Evolutionary conservation across 2,797 vertebrate species (phyloP).

Genomic region (Podarcis lilfordi): DNA sequence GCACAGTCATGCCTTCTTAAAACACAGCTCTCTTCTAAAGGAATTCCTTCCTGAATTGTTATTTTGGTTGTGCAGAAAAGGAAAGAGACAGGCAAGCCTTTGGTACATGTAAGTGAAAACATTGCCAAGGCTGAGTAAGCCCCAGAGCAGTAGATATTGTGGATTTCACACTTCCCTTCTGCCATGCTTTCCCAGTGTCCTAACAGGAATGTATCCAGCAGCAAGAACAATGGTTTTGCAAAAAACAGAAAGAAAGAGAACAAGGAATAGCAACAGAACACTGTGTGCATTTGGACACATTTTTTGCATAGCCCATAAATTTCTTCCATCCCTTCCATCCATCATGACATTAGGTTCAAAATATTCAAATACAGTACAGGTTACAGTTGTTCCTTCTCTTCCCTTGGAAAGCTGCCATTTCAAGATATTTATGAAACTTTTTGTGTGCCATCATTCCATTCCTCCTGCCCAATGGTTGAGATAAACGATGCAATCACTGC

Average conservation of each 20-base stretch:
- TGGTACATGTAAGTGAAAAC: constrained; percentile 6
- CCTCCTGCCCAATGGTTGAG: background rate
- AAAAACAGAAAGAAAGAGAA: background rate
- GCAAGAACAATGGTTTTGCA: constrained; percentile 3
- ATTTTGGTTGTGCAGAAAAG: background rate
- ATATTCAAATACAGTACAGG: background rate
- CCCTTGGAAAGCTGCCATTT: background rate
- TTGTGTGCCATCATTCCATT: background rate
- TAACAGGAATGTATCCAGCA: constrained; percentile 3
- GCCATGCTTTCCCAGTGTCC: constrained; percentile 20
- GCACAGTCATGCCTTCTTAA: background rate
- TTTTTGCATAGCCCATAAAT: background rate
- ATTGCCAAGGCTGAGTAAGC: constrained; percentile 12
- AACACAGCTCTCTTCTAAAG: background rate
- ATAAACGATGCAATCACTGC: too few relatives aligned
- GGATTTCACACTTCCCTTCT: constrained; percentile 18
- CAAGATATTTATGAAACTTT: background rate
- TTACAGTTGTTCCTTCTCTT: background rate
- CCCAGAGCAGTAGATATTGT: background rate
- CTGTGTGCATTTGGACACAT: constrained; percentile 12
- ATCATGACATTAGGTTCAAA: background rate
- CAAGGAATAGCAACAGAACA: constrained; percentile 24
- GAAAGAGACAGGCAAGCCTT: background rate
- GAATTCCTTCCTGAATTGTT: background rate
- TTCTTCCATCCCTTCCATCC: background rate